Percentiles rank a stretch among this genome's conserved stretches.
Conservation (phyloP, 2,113 vertebrate genomes). For the Sclerurus mexicanus region DNA sequence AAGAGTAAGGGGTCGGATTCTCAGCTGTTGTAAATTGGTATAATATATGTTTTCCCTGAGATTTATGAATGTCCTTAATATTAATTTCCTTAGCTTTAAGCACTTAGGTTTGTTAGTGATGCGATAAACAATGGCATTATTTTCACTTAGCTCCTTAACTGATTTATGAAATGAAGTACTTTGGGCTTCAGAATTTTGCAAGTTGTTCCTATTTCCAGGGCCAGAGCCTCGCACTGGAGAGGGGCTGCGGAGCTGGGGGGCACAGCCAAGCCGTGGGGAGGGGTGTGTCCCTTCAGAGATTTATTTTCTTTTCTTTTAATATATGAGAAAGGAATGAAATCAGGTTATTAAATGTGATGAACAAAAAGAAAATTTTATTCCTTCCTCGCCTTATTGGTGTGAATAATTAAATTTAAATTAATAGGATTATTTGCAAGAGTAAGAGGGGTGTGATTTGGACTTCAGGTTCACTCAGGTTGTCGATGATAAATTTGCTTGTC, state of each 20-base stretch:
- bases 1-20: background rate
- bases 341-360: background rate
- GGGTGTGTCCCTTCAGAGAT: background rate
- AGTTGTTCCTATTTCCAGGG: background rate
- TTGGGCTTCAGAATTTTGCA: background rate
- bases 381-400: background rate
- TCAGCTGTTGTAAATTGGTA: conserved; percentile 33
- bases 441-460: background rate
- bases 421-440: background rate
- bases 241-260: background rate
- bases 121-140: conserved; percentile 64
- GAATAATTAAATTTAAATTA: conserved; percentile 52
- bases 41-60: conserved; percentile 40
- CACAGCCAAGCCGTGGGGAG: background rate
- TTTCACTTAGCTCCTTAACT: conserved; percentile 54
- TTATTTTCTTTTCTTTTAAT: background rate
- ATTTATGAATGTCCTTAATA: conserved; percentile 62
- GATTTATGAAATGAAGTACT: conserved; percentile 39
- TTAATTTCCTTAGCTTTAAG: conserved; percentile 68
- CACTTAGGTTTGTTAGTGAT: conserved; percentile 67
- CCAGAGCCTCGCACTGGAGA: background rate
- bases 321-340: background rate
- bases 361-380: background rate
- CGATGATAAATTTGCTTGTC: background rate
- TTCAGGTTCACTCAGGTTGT: background rate